Percentiles rank a stretch among this genome's conserved stretches.
Evolutionary conservation across 35 echinoderm and acorn worm species (phyloP).

Genomic region (Chiridota heheva): DNA sequence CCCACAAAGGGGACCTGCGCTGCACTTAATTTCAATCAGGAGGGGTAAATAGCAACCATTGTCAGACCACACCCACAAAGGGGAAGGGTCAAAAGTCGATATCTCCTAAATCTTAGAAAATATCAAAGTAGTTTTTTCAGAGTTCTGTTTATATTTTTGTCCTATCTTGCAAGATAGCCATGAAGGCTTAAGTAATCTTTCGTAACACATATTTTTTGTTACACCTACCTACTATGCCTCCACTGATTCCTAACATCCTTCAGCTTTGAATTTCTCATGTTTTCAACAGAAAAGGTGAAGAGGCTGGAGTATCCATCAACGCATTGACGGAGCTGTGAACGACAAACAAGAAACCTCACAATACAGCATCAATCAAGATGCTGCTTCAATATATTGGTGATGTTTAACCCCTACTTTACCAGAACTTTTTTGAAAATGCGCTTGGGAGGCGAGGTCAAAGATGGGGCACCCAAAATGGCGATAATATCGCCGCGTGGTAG

Average conservation of each 20-base stretch:
- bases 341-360: too few species aligned
- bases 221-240: conserved; percentile 95
- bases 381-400: neutral
- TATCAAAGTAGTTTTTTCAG: neutral
- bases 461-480: too few species aligned
- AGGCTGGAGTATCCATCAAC: conserved; percentile 81
- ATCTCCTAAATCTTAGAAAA: too few species aligned
- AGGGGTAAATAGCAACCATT: too few species aligned
- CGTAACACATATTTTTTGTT: too few species aligned
- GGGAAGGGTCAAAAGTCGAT: too few species aligned
- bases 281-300: conserved; percentile 93
- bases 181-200: neutral
- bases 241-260: conserved; percentile 91
- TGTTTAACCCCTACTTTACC: neutral
- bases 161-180: neutral
- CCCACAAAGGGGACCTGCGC: too few species aligned
- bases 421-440: too few species aligned
- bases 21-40: too few species aligned
- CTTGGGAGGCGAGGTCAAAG: too few species aligned
- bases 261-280: conserved; percentile 97
- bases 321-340: conserved; percentile 61
- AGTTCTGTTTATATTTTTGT: neutral
- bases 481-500: too few species aligned
- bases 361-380: neutral
- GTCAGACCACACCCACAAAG: too few species aligned